Conservation (phyloP, 2,113 vertebrate species). For the Trogon melanurus region DNA sequence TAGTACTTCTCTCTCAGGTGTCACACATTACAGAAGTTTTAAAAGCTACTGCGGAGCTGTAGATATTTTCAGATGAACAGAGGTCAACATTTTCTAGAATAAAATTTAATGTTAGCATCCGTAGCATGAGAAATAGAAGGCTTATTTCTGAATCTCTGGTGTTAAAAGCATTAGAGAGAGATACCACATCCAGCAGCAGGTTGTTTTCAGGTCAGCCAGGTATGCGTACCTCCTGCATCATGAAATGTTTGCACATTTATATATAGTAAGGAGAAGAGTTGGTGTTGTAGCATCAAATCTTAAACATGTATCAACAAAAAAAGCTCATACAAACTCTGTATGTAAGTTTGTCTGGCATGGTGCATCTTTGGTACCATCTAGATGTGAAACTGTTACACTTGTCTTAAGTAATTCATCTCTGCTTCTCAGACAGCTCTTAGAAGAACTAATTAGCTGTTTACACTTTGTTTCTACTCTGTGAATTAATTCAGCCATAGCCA, state of each 20-base stretch:
- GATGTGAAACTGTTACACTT: neutral
- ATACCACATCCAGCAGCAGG: neutral
- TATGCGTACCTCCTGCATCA: neutral
- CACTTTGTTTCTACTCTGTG: neutral
- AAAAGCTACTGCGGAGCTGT: neutral
- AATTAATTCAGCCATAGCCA: neutral
- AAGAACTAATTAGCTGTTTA: neutral
- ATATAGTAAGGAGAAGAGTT: neutral
- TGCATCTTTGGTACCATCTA: neutral
- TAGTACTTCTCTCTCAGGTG: neutral
- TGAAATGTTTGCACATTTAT: neutral
- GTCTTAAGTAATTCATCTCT: neutral
- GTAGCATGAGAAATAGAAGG: neutral
- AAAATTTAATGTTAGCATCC: neutral
- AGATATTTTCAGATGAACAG: neutral
- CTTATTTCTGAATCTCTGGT: neutral
- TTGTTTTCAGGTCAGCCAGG: neutral
- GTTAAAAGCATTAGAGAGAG: neutral
- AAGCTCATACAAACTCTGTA: neutral
- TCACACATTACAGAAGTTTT: neutral
- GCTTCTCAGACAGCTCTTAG: neutral
- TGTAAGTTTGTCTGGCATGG: neutral
- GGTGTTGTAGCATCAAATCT: neutral
- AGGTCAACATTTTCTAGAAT: neutral
- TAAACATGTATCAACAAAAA: neutral